Evolutionary conservation across 1,140 invertebrate genomes (phyloP).

Genomic region (Psilanteris sp.): DNA sequence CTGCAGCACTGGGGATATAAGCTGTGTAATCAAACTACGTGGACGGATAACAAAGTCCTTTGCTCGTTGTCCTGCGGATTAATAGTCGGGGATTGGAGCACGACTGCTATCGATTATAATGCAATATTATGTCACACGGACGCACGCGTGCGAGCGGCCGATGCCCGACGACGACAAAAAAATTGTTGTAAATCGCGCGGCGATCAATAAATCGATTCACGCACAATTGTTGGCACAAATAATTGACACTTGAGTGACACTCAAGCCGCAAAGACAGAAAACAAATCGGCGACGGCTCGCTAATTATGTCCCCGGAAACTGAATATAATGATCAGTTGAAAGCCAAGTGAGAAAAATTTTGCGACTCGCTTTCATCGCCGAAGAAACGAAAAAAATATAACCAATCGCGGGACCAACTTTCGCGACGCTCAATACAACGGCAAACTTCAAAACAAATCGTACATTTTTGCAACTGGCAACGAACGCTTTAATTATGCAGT

Average conservation of each 20-base stretch:
- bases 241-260: slow-evolving; percentile 4
- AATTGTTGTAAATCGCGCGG: slow-evolving; percentile 16
- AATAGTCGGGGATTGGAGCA: slow-evolving; percentile 35
- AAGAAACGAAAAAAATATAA: too few species aligned
- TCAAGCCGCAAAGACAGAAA: neutral
- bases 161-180: too few species aligned
- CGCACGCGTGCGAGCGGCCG: neutral
- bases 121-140: slow-evolving; percentile 20
- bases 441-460: too few species aligned
- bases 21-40: slow-evolving; percentile 39
- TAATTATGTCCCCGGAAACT: too few species aligned
- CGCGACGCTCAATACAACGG: too few species aligned
- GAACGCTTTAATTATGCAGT: too few species aligned
- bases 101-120: slow-evolving; percentile 43
- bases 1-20: slow-evolving; percentile 14
- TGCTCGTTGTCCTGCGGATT: slow-evolving; percentile 33
- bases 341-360: too few species aligned
- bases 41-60: slow-evolving; percentile 50
- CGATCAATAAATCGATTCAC: slow-evolving; percentile 28
- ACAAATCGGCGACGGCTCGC: too few species aligned
- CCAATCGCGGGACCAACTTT: too few species aligned
- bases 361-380: too few species aligned
- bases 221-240: slow-evolving; percentile 9
- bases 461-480: too few species aligned
- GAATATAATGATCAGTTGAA: too few species aligned